A percentile compares a stretch with the other conserved stretches of the same genome.
Evolutionary conservation across 23 tunicate species (phyloP).

Genomic region (Styela plicata): DNA sequence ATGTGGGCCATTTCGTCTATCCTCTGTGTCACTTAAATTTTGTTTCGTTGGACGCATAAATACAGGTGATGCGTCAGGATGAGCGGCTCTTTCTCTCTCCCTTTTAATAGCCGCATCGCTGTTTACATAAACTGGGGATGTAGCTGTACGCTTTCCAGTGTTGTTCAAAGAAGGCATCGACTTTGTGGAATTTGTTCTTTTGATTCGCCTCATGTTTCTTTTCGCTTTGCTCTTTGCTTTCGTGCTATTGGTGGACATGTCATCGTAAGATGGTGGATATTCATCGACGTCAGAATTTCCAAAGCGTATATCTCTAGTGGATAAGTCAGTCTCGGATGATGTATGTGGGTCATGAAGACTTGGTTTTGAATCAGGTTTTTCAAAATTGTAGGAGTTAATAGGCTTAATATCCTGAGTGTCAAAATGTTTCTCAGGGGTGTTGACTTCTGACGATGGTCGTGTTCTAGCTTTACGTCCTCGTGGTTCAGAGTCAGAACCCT

Average conservation of each 20-base stretch:
- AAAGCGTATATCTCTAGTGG: conserved; percentile 15
- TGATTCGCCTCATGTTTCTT: conserved; percentile 58
- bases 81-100: neutral
- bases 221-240: conserved; percentile 45
- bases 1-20: neutral
- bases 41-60: neutral
- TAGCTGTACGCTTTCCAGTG: neutral
- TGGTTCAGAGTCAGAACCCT: neutral
- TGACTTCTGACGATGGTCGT: neutral
- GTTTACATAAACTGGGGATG: neutral
- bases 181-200: conserved; percentile 40
- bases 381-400: conserved; percentile 13
- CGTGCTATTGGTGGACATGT: conserved; percentile 37
- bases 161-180: neutral
- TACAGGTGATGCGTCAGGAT: neutral
- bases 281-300: conserved; percentile 40
- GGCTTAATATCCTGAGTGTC: conserved; percentile 5
- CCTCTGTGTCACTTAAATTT: neutral
- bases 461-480: neutral
- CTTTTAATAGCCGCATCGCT: neutral
- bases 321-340: conserved; percentile 17
- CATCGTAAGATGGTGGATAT: conserved; percentile 64
- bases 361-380: conserved; percentile 13
- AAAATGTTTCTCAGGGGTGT: neutral
- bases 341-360: conserved; percentile 17